A percentile compares a stretch with the other conserved stretches of the same genome.
These are phyloP conservation scores for Spinibarbus caldwelli DNA, from an alignment of 2,797 vertebrate species.

Conservation along the genomic window DNA sequence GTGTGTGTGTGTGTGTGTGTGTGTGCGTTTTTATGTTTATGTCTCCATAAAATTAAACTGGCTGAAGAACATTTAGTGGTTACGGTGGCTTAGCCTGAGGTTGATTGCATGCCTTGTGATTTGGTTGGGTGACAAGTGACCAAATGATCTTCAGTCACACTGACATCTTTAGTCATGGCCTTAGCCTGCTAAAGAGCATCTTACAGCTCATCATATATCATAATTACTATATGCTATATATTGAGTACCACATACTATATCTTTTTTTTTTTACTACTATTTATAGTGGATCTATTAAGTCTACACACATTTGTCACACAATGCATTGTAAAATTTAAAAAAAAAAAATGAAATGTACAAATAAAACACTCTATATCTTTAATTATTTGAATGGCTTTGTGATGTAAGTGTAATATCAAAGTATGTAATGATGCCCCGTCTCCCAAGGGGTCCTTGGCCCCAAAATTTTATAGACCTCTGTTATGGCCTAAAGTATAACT, in stretches of 20 bases:
- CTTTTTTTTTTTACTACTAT: neutral
- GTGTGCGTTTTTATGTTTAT: neutral
- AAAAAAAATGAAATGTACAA: neutral
- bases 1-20: too few relatives aligned
- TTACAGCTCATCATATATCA: neutral
- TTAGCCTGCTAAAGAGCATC: neutral
- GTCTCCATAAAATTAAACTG: slow-evolving; percentile 23
- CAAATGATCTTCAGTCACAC: slow-evolving; percentile 24
- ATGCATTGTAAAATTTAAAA: neutral
- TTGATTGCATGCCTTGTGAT: slow-evolving; percentile 37
- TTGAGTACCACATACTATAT: neutral
- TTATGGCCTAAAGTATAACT: neutral
- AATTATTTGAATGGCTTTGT: neutral
- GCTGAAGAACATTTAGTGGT: slow-evolving; percentile 23
- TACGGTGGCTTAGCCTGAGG: slow-evolving; percentile 13
- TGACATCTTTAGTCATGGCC: slow-evolving; percentile 27
- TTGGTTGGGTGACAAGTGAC: slow-evolving; percentile 14
- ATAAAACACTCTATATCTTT: neutral
- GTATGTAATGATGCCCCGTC: neutral
- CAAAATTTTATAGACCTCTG: neutral
- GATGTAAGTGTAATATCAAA: neutral
- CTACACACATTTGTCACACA: neutral
- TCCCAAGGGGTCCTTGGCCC: neutral
- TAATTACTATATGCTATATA: neutral
- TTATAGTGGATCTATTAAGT: neutral